These are phyloP conservation scores for Lordiphosa andalusiaca DNA, from an alignment of 2,888 invertebrate genomes.

Conservation along the genomic window DNA sequence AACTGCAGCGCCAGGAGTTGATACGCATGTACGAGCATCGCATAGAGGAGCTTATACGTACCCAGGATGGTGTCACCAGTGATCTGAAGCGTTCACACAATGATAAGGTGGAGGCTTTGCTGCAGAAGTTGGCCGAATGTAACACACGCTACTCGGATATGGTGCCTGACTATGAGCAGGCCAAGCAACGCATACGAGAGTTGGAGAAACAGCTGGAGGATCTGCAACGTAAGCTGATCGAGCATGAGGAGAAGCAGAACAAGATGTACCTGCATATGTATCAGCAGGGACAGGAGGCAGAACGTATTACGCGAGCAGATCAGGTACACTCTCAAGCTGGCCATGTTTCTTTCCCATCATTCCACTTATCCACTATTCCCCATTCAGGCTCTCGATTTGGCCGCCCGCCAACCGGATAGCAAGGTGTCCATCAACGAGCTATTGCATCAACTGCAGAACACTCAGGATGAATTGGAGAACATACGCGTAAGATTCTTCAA, in stretches of 20 bases:
- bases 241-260: constrained; percentile 87
- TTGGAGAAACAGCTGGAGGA: constrained; percentile 88
- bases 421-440: constrained; percentile 90
- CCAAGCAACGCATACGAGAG: constrained; percentile 85
- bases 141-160: constrained; percentile 89
- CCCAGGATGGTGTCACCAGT: constrained; percentile 84
- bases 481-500: constrained; percentile 86
- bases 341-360: neutral
- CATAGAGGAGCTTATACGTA: constrained; percentile 87
- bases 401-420: constrained; percentile 84
- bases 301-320: constrained; percentile 85
- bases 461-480: constrained; percentile 92
- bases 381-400: constrained; percentile 80
- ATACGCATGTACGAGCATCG: constrained; percentile 88
- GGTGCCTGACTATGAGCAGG: constrained; percentile 87
- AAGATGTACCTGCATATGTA: constrained; percentile 91
- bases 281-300: constrained; percentile 90
- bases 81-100: constrained; percentile 89
- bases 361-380: constrained; percentile 3
- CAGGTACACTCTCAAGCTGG: constrained; percentile 81
- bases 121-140: constrained; percentile 87
- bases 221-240: constrained; percentile 85
- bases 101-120: constrained; percentile 87
- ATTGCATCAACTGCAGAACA: constrained; percentile 90
- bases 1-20: constrained; percentile 85